Evolutionary conservation across 2,888 invertebrate species (phyloP), one percentile per base, ranked within the genome.

Genomic region (Drosophila sordidula): DNA sequence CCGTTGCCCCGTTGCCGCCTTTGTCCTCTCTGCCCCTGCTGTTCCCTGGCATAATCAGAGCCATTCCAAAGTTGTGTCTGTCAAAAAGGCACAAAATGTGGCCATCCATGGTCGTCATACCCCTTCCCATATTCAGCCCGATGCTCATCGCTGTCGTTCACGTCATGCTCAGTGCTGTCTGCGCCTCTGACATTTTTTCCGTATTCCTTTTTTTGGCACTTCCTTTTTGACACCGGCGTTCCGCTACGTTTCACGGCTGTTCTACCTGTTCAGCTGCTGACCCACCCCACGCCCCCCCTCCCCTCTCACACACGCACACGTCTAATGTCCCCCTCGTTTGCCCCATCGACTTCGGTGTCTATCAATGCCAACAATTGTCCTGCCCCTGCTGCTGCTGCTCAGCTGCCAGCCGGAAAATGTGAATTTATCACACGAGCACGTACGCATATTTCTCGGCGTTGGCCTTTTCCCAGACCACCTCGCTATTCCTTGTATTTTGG

Each of bases 371-470:
- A 51, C 63, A 64, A 68, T 72, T 69, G 57, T 59, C 61, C 55
- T 51, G 55, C 50, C 38, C 6, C 64, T 56, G 70, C 59, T 61
- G 11, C 38, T 44, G n/a, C 65, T 67, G 66, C 55, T 56, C 54
- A 42, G 32, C 68, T 80, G 69, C 72, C 72, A 82, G 83, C 71
- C 83, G 83, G 83, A 86, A 86, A 83, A 83, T 86, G 86, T 80
- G 83, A 83, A 83, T 83, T 83, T 83, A 83, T 83, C 86, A 86
- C 83, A 83, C 83, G 83, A 86, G 83, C 83, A 83, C 83, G 83
- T 83, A 83, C 83, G 83, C 83, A 83, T 86, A 83, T 83, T 80
- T 82, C 52, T 50, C 64, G 39, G 34, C 66, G 56, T 22, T 67
- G 74, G 50, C 81, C 75, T 67, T 74, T 74, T 66, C 18, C 18